phyloP scores from a whole-genome alignment of 2,888 invertebrate species.

The Deroplatys truncata region DNA sequence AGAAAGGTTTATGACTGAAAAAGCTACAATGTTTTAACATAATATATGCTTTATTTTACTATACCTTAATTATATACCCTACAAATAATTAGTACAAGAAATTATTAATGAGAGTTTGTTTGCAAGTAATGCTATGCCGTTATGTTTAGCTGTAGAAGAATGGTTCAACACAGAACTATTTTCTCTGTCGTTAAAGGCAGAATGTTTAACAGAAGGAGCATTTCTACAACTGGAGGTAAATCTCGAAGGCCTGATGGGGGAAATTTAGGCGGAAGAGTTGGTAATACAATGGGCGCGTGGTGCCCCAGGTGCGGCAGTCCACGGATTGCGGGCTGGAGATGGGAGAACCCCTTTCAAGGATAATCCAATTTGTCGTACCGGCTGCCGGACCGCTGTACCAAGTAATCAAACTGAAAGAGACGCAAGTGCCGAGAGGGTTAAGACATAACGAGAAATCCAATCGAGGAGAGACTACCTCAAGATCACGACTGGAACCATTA shows the following conservation, averaged over 20 bases:
- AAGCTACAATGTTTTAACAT: too few species aligned
- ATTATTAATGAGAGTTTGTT: too few species aligned
- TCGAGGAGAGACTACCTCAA: not conserved
- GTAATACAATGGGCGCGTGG: not conserved
- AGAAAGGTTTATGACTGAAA: too few species aligned
- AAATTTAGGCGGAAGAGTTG: not conserved
- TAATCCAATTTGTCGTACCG: slow-evolving; percentile 12
- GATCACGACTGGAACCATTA: too few species aligned
- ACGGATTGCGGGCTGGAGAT: not conserved
- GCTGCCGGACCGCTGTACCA: not conserved
- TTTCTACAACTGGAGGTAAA: not conserved
- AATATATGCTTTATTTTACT: too few species aligned
- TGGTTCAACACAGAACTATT: too few species aligned
- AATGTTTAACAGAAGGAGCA: too few species aligned
- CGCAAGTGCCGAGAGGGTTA: not conserved
- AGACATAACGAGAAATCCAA: not conserved
- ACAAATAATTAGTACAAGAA: too few species aligned
- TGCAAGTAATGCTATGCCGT: too few species aligned
- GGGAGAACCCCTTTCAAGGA: not conserved
- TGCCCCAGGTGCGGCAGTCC: not conserved
- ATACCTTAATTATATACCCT: too few species aligned
- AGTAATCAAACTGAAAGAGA: not conserved
- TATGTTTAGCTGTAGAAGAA: too few species aligned
- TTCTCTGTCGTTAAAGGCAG: too few species aligned
- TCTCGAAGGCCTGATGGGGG: not conserved